These are phyloP conservation scores for Brachionus rotundiformis DNA, from an alignment of 1,140 invertebrate genomes.

Conservation along the genomic window DNA sequence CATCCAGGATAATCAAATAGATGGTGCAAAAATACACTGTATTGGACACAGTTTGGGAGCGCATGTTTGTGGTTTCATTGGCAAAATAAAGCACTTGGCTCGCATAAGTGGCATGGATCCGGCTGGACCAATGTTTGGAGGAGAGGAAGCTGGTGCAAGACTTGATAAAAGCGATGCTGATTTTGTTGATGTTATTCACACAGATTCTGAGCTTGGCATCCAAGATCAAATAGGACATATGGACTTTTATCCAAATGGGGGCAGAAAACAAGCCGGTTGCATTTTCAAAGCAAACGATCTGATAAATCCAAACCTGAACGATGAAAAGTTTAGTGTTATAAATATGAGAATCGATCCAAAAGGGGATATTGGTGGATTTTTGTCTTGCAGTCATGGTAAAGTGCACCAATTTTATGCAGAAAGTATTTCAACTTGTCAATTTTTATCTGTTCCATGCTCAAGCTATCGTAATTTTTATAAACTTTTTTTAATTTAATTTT, in stretches of 20 bases:
- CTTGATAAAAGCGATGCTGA: constrained; percentile 82
- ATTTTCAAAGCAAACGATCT: background rate
- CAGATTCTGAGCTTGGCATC: constrained; percentile 71
- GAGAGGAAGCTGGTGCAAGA: constrained; percentile 75
- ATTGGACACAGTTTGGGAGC: constrained; percentile 89
- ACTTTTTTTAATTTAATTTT: background rate
- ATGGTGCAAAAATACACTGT: constrained; percentile 68
- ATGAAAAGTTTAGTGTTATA: background rate
- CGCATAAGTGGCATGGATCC: constrained; percentile 82
- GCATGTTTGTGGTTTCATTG: constrained; percentile 81
- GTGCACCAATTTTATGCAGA: background rate
- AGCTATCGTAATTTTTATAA: background rate
- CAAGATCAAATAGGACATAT: constrained; percentile 68
- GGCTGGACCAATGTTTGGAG: constrained; percentile 84
- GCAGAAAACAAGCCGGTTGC: constrained; percentile 66
- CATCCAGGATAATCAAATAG: constrained; percentile 40
- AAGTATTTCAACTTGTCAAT: constrained; percentile 17
- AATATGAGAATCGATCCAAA: background rate
- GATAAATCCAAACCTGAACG: background rate
- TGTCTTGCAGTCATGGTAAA: background rate
- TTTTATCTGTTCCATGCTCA: background rate
- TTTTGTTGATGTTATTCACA: constrained; percentile 90
- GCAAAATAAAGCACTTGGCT: constrained; percentile 76
- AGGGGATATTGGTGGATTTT: background rate
- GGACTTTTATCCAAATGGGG: constrained; percentile 53